Evolutionary conservation across 1,140 invertebrate species (phyloP).

Genomic region (Galleria mellonella): DNA sequence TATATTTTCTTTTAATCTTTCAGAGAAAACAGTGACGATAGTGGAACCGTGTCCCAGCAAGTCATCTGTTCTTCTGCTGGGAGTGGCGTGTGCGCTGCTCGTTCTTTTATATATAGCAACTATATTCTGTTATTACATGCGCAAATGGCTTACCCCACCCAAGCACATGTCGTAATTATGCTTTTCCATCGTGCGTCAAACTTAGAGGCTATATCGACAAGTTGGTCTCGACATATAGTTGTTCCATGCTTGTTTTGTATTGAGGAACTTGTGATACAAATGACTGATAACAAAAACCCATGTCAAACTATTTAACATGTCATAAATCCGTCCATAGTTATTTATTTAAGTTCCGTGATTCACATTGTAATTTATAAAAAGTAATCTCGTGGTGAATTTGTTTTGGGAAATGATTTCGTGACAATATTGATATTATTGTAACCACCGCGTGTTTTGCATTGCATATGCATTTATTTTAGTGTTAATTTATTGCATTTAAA

Average conservation of each 20-base stretch:
- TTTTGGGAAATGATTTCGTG: constrained; percentile 22
- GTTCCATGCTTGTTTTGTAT: constrained; percentile 7
- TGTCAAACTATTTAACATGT: constrained; percentile 15
- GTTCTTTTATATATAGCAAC: constrained; percentile 93
- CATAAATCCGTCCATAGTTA: constrained; percentile 34
- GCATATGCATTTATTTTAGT: constrained; percentile 50
- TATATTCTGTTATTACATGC: constrained; percentile 93
- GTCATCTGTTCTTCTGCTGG: constrained; percentile 89
- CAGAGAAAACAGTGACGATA: constrained; percentile 91
- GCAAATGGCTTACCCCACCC: constrained; percentile 89
- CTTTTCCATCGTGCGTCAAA: neutral
- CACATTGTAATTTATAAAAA: neutral
- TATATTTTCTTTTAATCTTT: constrained; percentile 41
- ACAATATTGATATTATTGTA: constrained; percentile 30
- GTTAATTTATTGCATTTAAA: constrained; percentile 62
- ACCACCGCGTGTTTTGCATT: constrained; percentile 64
- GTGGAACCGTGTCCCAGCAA: constrained; percentile 93
- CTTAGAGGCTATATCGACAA: constrained; percentile 11
- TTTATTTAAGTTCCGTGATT: constrained; percentile 17
- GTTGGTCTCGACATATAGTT: neutral
- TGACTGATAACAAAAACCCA: constrained; percentile 41
- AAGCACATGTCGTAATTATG: constrained; percentile 83
- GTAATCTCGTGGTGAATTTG: constrained; percentile 28
- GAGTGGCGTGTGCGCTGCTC: constrained; percentile 91
- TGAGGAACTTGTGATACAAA: constrained; percentile 57